Evolutionary conservation across 2,797 vertebrate species (phyloP), one percentile per base, ranked within the genome.

Genomic region (Sarcoramphus papa): DNA sequence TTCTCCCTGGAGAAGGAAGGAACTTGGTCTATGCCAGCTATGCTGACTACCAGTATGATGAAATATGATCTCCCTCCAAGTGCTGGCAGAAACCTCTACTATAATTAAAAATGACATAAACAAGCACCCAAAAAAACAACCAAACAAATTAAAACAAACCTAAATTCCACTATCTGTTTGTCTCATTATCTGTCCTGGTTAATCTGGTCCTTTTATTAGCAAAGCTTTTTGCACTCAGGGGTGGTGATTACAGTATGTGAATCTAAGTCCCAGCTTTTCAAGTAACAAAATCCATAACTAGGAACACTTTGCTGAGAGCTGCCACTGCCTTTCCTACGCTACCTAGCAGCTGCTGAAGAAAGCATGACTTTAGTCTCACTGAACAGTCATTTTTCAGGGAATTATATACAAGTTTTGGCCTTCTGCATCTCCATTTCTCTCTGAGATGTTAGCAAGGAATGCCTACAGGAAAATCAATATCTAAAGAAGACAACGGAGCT

Each of bases 391-490:
- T 93, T 92, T 86, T 60, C 45, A 73, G 30, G 67, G 54, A 87
- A 82, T 91, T 92, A 79, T 40, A 45, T 54, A 76, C 22, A 43
- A 82, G 14, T 53, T 92, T 86, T 76, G 51, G 40, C 48, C 16
- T 59, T 54, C 63, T 76, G 63, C 33, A 85, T 86, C 57, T 84
- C 47, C 24, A 54, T 86, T 91, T 95, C 41, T 69, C 54, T 85
- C 24, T 79, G 62, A 92, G 67, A 69, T 51, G 10, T 54, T 87
- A 76, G 63, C 65, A 91, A 33, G 23, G 1, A 78, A 81, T 72
- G 37, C 28, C 78, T 93, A 31, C 15, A 59, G 43, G 59, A 94
- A 86, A 92, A 93, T 84, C 76, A 69, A 90, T 86, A 94, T 50
- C 53, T 25, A 45, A 90, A 90, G 60, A 67, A 92, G 88, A 67